Base-by-base conservation (phyloP, 2,113 vertebrate genomes). In the Oreochromis spilurus region DNA sequence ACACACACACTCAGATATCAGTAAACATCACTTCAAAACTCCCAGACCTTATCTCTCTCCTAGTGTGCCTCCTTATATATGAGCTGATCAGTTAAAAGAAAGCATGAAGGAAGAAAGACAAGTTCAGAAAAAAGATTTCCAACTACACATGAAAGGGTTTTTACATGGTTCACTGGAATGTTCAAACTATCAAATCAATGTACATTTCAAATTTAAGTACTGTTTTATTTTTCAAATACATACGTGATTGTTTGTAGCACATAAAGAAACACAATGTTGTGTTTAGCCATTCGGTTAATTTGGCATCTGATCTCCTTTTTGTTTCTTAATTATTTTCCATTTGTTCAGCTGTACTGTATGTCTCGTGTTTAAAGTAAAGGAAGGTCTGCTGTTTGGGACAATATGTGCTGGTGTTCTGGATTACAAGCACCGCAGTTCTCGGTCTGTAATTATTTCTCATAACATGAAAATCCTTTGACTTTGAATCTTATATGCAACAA, bases 61-160 rank as follows among this genome's bases (percentile, higher is more conserved):
- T 48, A 3, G 84, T 83, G 93, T 93, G 92, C 92, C 89, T 93
- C 88, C 26, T 82, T 84, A 40, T 83, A 75, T 85, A 60, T 70
- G 26, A 84, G 16, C 40, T 72, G 6, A 60, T 45, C 4, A 75
- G 36, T 70, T 81, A 13, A 79, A 79, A 43, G 9, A 81, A 83
- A 38, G 29, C 8, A n/a, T 84, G n/a, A 40, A 53, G 79, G 60
- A 89, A 48, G 57, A 70, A 81, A 53, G 54, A 77, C 43, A 24
- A 54, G 40, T 21, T 77, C 48, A 70, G 21, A 45, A 81, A 62
- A 67, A 60, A 34, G 6, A 34, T 67, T 83, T 85, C 48, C 65
- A 83, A 43, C 50, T 34, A 40, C 19, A 90, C 38, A 60, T 26
- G 9, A 7, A 84, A 53, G 31, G 34, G 10, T 31, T 38, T 70